Base-by-base conservation (phyloP, 2,797 vertebrate genomes). In the Apodemus agrarius region DNA sequence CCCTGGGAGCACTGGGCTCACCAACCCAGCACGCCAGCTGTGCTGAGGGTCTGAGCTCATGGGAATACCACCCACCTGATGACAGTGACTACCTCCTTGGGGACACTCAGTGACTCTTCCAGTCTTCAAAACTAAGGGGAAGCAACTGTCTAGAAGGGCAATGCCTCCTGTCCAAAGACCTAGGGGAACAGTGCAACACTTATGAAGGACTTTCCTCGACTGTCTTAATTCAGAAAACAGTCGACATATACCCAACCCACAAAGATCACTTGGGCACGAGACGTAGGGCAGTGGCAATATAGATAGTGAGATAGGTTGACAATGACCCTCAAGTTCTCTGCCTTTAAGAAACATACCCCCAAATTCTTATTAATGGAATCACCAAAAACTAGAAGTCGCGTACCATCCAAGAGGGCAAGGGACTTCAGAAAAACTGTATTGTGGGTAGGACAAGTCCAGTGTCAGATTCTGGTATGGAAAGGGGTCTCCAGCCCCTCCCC, bases 311-410 rank as follows among this genome's bases (percentile, higher is more conserved):
- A 72, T 7, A 4, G 37, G 22, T 26, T 40, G 17, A 17, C 76
- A 40, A 54, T 12, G 90, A 83, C 69, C 43, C 76, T 93, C 67
- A 79, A 90, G 96, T 34, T 52, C 40, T 37, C 31, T 2, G 8
- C n/a, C 63, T 89, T 86, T 61, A 37, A 65, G 81, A 8, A 88
- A 78, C 78, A 89, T 90, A 72, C 83, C 67, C 34, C 54, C 59
- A 90, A 75, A 86, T 90, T 31, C 52, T 43, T 79, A 83, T n/a
- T 65, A 54, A 92, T 40, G 22, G 61, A 90, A 52, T 84, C 89
- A 37, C 93, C 89, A 91, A 89, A 92, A 88, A 63, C 83, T 72
- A 78, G 8, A 93, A 82, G 16, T 69, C 89, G 40, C 37, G 49
- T 3, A 34, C 43, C 57, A 14, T 72, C 89, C 61, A 21, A 54